Evolutionary conservation across 2,888 invertebrate species (phyloP), one percentile per base, ranked within the genome.

Genomic region (Drosophila stalkeri): DNA sequence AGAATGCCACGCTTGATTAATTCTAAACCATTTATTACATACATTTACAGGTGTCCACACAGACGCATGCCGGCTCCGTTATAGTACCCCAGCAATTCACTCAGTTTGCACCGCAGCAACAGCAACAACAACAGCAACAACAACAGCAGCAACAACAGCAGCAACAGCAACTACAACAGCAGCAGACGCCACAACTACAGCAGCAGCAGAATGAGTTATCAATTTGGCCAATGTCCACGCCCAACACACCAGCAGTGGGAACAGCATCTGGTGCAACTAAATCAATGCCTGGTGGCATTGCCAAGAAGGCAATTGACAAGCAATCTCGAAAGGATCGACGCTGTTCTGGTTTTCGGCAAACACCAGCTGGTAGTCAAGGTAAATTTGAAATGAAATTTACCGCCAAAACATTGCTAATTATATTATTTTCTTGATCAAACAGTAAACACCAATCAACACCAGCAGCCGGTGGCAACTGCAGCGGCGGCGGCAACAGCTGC

Each of bases 11-110:
- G 8, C 3, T 23, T 11, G 41, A 20, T 43, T n/a, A 33, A n/a
- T 41, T 16, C 44, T 3, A 35, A 35, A 1, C 6, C 12, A 14
- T 27, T 41, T 18, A 16, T 49, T 12, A 6, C 14, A 12, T 37
- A 23, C 9, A 72, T 47, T 62, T 66, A 1, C 49, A 95, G 92
- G 95, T 95, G 20, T 95, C 95, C 20, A 95, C 95, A 2, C 95
- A 95, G 88, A 95, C 95, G 5, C 94, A 94, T 75, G 93, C 94
- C 51, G 83, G 86, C 3, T 86, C 92, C 11, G 93, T 92, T 11
- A 86, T 90, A 43, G 86, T 88, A n/a, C 86, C 91, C n/a, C 91
- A 90, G 62, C 90, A 75, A 59, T 90, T 81, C 39, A 72, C 88
- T 7, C 86, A 83, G 46, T 90, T 81, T 54, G 72, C 89, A 33